phyloP scores from a whole-genome alignment of 2,888 invertebrate genomes.

The Drosophila ustulata region DNA sequence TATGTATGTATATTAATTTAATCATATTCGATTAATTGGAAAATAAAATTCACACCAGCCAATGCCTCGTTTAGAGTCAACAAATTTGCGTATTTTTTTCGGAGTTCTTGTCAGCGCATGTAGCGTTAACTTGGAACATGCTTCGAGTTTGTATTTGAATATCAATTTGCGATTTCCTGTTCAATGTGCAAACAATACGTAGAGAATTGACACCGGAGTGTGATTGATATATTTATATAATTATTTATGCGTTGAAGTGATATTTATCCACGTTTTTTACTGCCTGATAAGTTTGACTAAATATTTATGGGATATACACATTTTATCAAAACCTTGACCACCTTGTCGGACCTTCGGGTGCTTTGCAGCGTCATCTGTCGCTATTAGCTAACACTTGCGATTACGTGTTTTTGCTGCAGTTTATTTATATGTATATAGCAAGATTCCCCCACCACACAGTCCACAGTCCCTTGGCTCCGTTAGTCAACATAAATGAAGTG shows the following conservation, averaged over 20 bases:
- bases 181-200: constrained; percentile 36
- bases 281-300: constrained; percentile 31
- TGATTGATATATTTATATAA: constrained; percentile 3
- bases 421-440: constrained; percentile 41
- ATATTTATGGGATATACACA: constrained; percentile 25
- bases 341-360: constrained; percentile 54
- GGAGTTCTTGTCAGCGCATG: constrained; percentile 6
- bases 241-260: background rate
- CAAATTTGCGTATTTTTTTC: constrained; percentile 18
- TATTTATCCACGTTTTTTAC: background rate
- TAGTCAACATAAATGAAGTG: constrained; percentile 20
- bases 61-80: constrained; percentile 37
- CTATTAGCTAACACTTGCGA: constrained; percentile 71
- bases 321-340: constrained; percentile 62
- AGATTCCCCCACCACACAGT: background rate
- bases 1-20: background rate
- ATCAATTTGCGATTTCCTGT: constrained; percentile 37
- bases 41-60: constrained; percentile 17
- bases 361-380: constrained; percentile 60
- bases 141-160: constrained; percentile 10
- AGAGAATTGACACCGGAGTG: background rate
- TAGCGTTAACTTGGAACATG: constrained; percentile 28
- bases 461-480: background rate
- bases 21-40: constrained; percentile 13
- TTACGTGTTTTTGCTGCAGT: constrained; percentile 41